Evolutionary conservation across 2,797 vertebrate species (phyloP), one percentile per base, ranked within the genome.

Genomic region (Microctenopoma steveboyesi): DNA sequence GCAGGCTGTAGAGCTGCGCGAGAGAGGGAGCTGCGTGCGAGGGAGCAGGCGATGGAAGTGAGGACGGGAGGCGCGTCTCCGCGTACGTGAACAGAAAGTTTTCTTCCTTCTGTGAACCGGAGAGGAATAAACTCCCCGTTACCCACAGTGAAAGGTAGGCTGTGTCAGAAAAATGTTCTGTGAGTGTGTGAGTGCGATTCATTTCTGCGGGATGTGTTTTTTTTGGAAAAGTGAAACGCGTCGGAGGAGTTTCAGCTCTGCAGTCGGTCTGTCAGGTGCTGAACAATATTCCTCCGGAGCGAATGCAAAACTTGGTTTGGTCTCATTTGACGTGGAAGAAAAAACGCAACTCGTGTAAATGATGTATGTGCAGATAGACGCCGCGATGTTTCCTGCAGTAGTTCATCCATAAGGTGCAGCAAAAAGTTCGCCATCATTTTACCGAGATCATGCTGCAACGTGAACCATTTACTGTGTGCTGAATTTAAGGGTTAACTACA

Each of bases 41-140:
- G 81, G 55, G n/a, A 79, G 53, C 53, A 54, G 69, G 69, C 76
- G 73, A 86, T 88, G 89, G 85, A 78, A 47, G 54, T 69, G 60
- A 25, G 49, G 64, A 27, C 27, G 30, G 72, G 61, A 74, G 58
- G 16, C 83, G 76, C 72, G 85, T 66, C 68, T 67, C 27, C 16
- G 50, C 63, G 61, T 65, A 7, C 79, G 30, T 83, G 59, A 88
- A 71, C 80, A 79, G 45, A 51, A 54, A 28, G 7, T 63, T 35
- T 9, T 35, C 9, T 33, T 30, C 2, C 2, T 64, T 51, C 60
- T 16, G 0, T 27, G 60, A 53, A 18, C 39, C 25, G 16, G 3
- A 18, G n/a, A 11, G 86, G 82, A 86, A 68, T 84, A 73, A 74
- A 73, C 37, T 49, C 16, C 12, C 52, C 43, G 3, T 8, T 48